Evolutionary conservation across 2,797 vertebrate species (phyloP).

Genomic region (Tympanoctomys barrerae): DNA sequence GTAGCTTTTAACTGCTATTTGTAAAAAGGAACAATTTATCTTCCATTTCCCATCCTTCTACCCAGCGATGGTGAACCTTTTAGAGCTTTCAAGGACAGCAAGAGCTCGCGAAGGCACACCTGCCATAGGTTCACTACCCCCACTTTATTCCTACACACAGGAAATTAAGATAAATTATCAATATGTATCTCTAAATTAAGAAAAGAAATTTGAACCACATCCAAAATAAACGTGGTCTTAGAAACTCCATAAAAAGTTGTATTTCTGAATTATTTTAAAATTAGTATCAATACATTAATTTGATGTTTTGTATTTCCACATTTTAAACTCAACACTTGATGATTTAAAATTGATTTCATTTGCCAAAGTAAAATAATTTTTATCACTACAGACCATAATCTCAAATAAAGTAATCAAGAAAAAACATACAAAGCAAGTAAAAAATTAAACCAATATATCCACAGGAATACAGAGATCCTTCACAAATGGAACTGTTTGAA

Average conservation of each 20-base stretch:
- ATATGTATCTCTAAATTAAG: constrained; percentile 55
- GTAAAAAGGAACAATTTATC: constrained; percentile 37
- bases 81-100: background rate
- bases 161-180: constrained; percentile 31
- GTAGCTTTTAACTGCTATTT: background rate
- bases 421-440: background rate
- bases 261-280: constrained; percentile 61
- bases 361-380: constrained; percentile 48
- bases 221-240: constrained; percentile 10
- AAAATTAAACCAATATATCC: background rate
- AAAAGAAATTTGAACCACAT: background rate
- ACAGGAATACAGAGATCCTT: constrained; percentile 35
- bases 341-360: constrained; percentile 45
- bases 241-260: constrained; percentile 31
- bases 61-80: background rate
- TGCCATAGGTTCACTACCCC: background rate
- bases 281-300: constrained; percentile 37
- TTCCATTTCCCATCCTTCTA: constrained; percentile 38
- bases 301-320: constrained; percentile 20
- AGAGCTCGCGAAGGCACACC: background rate
- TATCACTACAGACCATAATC: constrained; percentile 18
- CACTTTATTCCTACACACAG: background rate
- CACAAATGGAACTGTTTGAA: background rate
- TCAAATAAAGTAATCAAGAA: constrained; percentile 11
- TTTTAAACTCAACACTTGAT: constrained; percentile 41